Evolutionary conservation across 2,888 invertebrate species (phyloP).

Genomic region (Diplolepis rosae): DNA sequence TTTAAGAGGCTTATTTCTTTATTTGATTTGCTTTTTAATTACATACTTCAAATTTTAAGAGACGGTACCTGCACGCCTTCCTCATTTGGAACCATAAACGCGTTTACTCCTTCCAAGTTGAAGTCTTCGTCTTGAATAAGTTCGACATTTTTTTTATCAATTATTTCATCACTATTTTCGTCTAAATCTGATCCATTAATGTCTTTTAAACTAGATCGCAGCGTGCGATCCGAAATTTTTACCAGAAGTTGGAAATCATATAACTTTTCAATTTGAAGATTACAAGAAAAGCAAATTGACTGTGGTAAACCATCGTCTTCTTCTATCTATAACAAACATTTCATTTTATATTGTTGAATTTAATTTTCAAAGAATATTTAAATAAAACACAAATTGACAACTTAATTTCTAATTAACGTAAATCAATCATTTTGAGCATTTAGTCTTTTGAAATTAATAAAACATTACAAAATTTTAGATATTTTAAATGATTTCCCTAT

Average conservation of each 20-base stretch:
- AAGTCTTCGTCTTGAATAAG: slow-evolving; percentile 31
- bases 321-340: slow-evolving; percentile 50
- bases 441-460: no score
- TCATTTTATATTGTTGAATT: no score
- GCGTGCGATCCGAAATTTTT: slow-evolving; percentile 57
- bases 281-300: slow-evolving; percentile 57
- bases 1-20: background rate
- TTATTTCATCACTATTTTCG: background rate
- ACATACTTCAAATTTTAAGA: no score
- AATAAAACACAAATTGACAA: no score
- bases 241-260: slow-evolving; percentile 59
- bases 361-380: no score
- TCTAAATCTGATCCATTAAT: slow-evolving; percentile 4
- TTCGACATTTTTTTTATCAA: slow-evolving; percentile 35
- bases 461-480: no score
- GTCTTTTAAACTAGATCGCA: slow-evolving; percentile 56
- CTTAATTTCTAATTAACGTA: no score
- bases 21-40: background rate
- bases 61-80: no score
- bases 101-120: slow-evolving; percentile 41
- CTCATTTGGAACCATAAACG: slow-evolving; percentile 45
- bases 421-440: no score
- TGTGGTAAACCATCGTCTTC: slow-evolving; percentile 58
- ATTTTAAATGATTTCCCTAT: no score
- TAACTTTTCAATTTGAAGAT: slow-evolving; percentile 56